These are phyloP conservation scores for Micromys minutus DNA, from an alignment of 2,113 vertebrate species.

Conservation along the genomic window DNA sequence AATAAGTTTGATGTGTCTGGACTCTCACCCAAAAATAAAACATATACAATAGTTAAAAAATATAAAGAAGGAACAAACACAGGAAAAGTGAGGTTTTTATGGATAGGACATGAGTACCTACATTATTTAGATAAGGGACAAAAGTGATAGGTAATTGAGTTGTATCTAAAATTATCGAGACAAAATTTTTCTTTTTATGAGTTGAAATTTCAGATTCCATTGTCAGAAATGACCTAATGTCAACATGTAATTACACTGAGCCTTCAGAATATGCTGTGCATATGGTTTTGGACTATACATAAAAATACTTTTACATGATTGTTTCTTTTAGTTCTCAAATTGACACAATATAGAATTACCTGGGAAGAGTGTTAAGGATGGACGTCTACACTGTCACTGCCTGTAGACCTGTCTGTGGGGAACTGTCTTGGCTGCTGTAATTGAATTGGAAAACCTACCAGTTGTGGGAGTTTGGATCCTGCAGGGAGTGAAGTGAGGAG, in stretches of 20 bases:
- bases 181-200: too few species aligned
- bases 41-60: not conserved
- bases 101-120: not conserved
- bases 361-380: not conserved
- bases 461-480: not conserved
- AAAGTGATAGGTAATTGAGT: not conserved
- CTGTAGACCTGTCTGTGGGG: not conserved
- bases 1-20: not conserved
- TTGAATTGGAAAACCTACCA: not conserved
- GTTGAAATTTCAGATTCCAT: too few species aligned
- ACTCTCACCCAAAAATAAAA: not conserved
- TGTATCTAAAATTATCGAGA: too few species aligned
- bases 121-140: not conserved
- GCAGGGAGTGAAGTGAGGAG: not conserved
- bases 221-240: too few species aligned
- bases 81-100: not conserved
- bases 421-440: not conserved
- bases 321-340: not conserved
- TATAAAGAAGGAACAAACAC: not conserved
- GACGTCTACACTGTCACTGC: not conserved
- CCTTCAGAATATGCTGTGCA: too few species aligned
- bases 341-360: not conserved
- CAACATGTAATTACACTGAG: too few species aligned
- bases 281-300: too few species aligned
- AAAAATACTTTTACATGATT: too few species aligned